These are phyloP conservation scores for Tachystola acroxantha DNA, from an alignment of 2,888 invertebrate species.

Conservation along the genomic window DNA sequence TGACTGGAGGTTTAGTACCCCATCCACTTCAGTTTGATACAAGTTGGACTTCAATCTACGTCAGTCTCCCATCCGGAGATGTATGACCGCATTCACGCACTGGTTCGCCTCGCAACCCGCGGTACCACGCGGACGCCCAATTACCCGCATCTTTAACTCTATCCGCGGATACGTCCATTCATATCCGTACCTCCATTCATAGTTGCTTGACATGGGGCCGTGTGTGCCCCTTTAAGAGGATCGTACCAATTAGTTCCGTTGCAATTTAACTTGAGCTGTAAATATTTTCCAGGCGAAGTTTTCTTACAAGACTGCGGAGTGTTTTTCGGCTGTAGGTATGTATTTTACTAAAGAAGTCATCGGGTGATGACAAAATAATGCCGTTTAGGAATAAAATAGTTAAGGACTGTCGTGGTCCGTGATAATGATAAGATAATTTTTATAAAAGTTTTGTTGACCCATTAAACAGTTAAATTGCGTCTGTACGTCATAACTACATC, in stretches of 20 bases:
- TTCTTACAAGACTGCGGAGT: too few relatives aligned
- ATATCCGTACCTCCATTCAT: conserved; percentile 25
- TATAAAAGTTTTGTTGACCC: too few relatives aligned
- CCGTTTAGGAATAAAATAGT: too few relatives aligned
- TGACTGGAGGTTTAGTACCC: conserved; percentile 28
- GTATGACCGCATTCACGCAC: conserved; percentile 26
- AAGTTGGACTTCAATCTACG: conserved; percentile 33
- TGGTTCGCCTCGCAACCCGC: conserved; percentile 23
- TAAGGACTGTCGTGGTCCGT: too few relatives aligned
- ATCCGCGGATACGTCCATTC: conserved; percentile 13
- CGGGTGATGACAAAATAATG: too few relatives aligned
- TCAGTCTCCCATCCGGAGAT: conserved; percentile 23
- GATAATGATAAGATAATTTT: too few relatives aligned
- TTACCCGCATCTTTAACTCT: conserved; percentile 28
- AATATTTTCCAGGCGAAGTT: too few relatives aligned
- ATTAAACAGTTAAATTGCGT: too few relatives aligned
- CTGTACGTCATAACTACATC: too few relatives aligned
- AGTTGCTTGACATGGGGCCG: conserved; percentile 17
- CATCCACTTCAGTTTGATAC: conserved; percentile 12
- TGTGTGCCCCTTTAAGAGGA: conserved; percentile 15
- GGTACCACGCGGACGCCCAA: conserved; percentile 31
- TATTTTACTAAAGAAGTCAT: too few relatives aligned
- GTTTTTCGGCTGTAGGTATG: too few relatives aligned
- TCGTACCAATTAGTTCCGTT: neutral
- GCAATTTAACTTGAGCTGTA: neutral